A percentile compares a stretch with the other conserved stretches of the same genome.
Conservation (phyloP, 2,797 vertebrate genomes). For the Pteronotus mesoamericanus region DNA sequence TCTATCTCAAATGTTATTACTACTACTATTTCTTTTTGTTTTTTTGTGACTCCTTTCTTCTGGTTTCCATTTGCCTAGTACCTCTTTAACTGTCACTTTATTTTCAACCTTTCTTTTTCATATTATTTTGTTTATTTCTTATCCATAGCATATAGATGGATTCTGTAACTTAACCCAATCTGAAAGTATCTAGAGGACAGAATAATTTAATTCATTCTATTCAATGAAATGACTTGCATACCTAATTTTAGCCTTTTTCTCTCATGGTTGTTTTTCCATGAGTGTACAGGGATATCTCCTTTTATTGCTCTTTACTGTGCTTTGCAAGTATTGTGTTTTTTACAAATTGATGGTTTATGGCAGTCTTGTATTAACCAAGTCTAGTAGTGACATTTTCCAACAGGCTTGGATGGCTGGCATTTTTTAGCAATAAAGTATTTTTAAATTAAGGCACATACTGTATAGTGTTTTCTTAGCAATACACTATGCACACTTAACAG, state of each 20-base stretch:
- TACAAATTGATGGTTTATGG: too few relatives aligned
- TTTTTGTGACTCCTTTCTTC: background rate
- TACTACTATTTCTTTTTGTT: background rate
- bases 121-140: background rate
- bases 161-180: background rate
- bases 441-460: too few relatives aligned
- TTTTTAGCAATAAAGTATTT: too few relatives aligned
- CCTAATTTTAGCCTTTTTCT: background rate
- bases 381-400: too few relatives aligned
- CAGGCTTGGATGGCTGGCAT: too few relatives aligned
- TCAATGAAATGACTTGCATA: background rate
- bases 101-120: conserved; percentile 8
- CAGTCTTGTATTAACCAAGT: too few relatives aligned
- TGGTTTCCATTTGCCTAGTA: background rate
- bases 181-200: background rate
- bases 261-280: background rate
- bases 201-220: background rate
- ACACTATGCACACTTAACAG: background rate
- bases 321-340: background rate
- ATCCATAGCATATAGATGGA: background rate
- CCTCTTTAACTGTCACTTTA: background rate
- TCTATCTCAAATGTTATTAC: background rate
- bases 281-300: background rate
- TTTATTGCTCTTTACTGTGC: background rate
- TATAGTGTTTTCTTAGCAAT: background rate